Percentiles rank a stretch among this genome's conserved stretches.
phyloP scores from a whole-genome alignment of 1,140 invertebrate genomes.

The Magallana angulata region DNA sequence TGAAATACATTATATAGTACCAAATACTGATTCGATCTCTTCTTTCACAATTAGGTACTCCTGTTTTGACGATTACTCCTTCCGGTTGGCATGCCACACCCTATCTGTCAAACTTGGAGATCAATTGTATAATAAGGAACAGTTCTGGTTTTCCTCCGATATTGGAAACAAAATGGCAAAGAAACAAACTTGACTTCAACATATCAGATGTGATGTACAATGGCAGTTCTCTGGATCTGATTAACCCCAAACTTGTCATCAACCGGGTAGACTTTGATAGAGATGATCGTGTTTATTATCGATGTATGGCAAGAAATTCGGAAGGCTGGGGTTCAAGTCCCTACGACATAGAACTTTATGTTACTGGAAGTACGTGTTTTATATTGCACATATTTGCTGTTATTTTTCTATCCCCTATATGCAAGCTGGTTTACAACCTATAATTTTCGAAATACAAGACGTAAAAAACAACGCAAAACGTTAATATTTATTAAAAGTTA shows the following conservation, averaged over 20 bases:
- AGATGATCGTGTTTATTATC: neutral
- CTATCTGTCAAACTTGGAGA: neutral
- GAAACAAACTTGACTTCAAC: neutral
- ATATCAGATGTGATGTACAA: neutral
- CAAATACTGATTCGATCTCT: too few species aligned
- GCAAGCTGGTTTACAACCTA: too few species aligned
- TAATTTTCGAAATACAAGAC: too few species aligned
- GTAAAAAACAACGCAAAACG: too few species aligned
- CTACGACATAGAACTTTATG: neutral
- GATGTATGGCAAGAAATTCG: neutral
- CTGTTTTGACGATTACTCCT: neutral
- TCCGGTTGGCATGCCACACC: neutral
- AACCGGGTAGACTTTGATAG: neutral
- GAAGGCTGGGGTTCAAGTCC: neutral
- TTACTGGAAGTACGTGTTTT: neutral
- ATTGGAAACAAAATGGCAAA: constrained; percentile 2
- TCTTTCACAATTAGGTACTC: neutral
- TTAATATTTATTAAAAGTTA: too few species aligned
- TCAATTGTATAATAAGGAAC: neutral
- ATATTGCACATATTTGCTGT: too few species aligned
- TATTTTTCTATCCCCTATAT: too few species aligned
- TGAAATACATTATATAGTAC: too few species aligned
- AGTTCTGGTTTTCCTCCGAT: neutral
- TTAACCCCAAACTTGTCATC: constrained; percentile 5
- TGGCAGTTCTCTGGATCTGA: neutral